Evolutionary conservation across 2,113 vertebrate genomes (phyloP), one percentile per base, ranked within the genome.

Genomic region (Eidolon helvum): DNA sequence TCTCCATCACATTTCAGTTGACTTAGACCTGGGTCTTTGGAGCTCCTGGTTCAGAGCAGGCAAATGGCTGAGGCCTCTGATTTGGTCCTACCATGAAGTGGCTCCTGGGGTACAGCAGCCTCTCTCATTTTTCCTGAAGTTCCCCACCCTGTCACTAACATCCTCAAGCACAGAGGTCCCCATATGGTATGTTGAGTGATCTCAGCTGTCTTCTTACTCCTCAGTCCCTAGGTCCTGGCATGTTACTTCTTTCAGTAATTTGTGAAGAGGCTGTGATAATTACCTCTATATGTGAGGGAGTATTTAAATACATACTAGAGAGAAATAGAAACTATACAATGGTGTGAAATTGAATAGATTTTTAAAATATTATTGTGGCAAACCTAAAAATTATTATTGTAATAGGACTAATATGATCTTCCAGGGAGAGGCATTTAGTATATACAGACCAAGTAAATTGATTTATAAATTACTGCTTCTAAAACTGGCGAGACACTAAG

Each of bases 351-450:
- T 63, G 19, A 91, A 59, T 75, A 93, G 78, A 3, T 84, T 68
- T 59, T 40, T 89, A 89, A 87, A 82, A 57, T 75, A 65, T 78
- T 7, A 35, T 93, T 97, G n/a, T 74, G 94, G 61, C 22, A 94
- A 86, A 80, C 75, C 21, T 78, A 95, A 85, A 93, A 97, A 40
- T 84, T 97, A 55, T 95, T 86, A 97, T 95, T 97, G 65, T 95
- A 96, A 87, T 74, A 91, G 48, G 80, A 84, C n/a, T 95, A 79
- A 94, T 93, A 97, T 85, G 95, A 96, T 92, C 89, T 90, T 61
- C 38, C 48, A 87, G 57, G 10, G 57, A 94, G 61, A 94, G 95
- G 63, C 75, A 93, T 21, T 97, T 95, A 50, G 24, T 71, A 30
- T 26, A 22, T 35, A 33, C 24, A 96, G 84, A 77, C 90, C 95